Evolutionary conservation across 1,140 invertebrate genomes (phyloP), one percentile per base, ranked within the genome.

Genomic region (Tribolium madens): DNA sequence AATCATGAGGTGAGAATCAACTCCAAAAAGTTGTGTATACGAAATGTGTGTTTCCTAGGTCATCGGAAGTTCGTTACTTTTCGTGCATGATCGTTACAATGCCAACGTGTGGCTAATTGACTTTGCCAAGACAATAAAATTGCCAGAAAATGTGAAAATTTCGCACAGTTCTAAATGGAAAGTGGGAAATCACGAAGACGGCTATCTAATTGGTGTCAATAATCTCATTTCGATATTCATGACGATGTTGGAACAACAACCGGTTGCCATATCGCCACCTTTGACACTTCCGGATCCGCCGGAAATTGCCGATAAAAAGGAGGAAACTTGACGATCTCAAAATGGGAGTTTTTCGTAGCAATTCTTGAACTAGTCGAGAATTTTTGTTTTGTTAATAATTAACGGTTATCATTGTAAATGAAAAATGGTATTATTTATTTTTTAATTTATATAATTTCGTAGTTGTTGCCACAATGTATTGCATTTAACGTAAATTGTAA

Each of bases 111-210:
- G 97, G 97, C 91, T 99, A 88, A 99, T 99, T 72, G 98, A 99
- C 87, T 99, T 99, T 87, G 98, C 97, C 5, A 99, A 99, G 87
- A 98, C 96, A 1, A 90, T 95, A 53, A 91, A 91, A 10, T 87
- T 99, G 52, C 95, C 96, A 1, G 89, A 91, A 0, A 88, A 92
- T 70, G 84, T 94, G 50, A 87, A 86, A 48, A 94, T 98, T 72
- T 90, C 91, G 75, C 98, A 99, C 85, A 90, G 92, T 71, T 90
- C 90, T 5, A 90, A 91, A 46, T 99, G 97, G 98, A 91, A 93
- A 79, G 95, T 98, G 31, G 97, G 97, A n/a, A 99, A 98, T 86
- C 97, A 98, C 83, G 98, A 99, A 88, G 98, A 99, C 85, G 98
- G 98, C 21, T 99, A 98, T 87, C 88, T 99, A 68, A 94, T 95